Evolutionary conservation across 2,797 vertebrate species (phyloP).

Genomic region (Eulemur albifrons): DNA sequence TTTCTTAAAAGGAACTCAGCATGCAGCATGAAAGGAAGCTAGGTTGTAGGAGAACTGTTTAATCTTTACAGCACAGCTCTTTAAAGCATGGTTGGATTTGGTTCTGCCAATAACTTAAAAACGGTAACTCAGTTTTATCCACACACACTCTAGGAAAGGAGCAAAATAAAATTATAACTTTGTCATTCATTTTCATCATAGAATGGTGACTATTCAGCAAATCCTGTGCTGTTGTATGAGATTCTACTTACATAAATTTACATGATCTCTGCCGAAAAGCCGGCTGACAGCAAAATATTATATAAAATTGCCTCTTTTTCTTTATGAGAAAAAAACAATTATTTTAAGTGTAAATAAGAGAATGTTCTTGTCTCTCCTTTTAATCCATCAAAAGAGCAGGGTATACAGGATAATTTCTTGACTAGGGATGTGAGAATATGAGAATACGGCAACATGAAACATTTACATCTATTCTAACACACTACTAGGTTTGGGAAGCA

Average conservation of each 20-base stretch:
- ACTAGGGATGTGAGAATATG: not conserved
- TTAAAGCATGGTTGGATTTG: not conserved
- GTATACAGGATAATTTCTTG: not conserved
- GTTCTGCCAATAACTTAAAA: not conserved
- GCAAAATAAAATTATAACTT: not conserved
- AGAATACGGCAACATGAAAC: not conserved
- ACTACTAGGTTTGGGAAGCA: not conserved
- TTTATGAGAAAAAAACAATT: not conserved
- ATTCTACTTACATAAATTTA: not conserved
- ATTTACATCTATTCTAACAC: not conserved
- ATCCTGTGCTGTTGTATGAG: not conserved
- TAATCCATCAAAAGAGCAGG: not conserved
- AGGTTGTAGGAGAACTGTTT: not conserved
- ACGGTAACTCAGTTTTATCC: not conserved
- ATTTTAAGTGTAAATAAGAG: not conserved
- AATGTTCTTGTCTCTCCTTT: not conserved
- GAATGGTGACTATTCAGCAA: not conserved
- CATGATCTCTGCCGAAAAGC: not conserved
- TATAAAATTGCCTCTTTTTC: conserved; percentile 63
- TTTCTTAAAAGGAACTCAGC: not conserved
- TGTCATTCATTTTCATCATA: not conserved
- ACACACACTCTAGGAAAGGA: not conserved
- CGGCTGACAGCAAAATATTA: conserved; percentile 47
- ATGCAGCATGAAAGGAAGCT: not conserved
- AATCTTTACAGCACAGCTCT: not conserved